phyloP scores from a whole-genome alignment of 2,797 vertebrate species.

The Cryptoprocta ferox region DNA sequence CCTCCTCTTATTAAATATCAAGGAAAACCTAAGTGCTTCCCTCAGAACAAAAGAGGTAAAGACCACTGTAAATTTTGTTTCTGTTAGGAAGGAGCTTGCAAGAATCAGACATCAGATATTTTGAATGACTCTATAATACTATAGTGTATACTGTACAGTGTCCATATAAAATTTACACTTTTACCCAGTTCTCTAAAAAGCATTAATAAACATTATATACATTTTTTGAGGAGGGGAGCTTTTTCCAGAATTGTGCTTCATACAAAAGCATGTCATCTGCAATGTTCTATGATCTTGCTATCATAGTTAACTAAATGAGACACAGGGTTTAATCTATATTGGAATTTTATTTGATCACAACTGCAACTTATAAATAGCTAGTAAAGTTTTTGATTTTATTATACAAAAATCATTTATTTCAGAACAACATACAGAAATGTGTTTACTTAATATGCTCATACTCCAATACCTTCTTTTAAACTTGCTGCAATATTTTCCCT shows the following conservation, averaged over 20 bases:
- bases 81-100: background rate
- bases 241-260: background rate
- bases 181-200: background rate
- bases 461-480: background rate
- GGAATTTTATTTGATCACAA: background rate
- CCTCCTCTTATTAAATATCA: constrained; percentile 31
- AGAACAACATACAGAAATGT: background rate
- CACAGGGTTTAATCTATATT: background rate
- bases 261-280: background rate
- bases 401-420: background rate
- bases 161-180: background rate
- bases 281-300: background rate
- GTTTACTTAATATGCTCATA: background rate
- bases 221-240: background rate
- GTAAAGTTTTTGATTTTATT: background rate
- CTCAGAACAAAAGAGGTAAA: constrained; percentile 30
- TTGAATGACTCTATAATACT: background rate
- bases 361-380: background rate
- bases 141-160: background rate
- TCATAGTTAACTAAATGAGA: background rate
- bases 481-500: background rate
- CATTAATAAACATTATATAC: background rate
- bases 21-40: constrained; percentile 33
- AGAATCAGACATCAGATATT: background rate
- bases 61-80: background rate